Evolutionary conservation across 2,113 vertebrate genomes (phyloP), one percentile per base, ranked within the genome.

Genomic region (Gallinago undulata): DNA sequence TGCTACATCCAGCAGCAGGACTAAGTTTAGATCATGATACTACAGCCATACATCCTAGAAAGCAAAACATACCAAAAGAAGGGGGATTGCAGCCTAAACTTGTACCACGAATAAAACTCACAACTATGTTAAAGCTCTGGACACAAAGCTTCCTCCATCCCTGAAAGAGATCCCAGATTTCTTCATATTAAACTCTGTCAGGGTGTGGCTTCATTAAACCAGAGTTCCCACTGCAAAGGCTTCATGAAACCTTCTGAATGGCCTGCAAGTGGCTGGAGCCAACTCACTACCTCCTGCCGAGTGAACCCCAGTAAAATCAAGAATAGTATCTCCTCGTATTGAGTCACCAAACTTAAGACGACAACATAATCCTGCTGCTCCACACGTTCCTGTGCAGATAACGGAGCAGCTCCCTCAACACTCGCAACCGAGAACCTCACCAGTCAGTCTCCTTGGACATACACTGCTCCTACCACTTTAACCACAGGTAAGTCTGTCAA

Each of bases 201-300:
- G 84, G 84, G 94, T 89, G 87, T 78, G 81, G 91, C 89, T 91
- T 89, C 28, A 11, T n/a, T 68, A 57, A 79, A 72, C 57, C 27
- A 5, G 50, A 84, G 35, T 10, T 79, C 60, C 28, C 45, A 23
- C 25, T 39, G 89, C 55, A 90, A 86, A 74, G 24, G 24, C 70
- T 68, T 75, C 74, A 6, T 9, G 27, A 62, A 24, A 76, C 27
- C 89, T 74, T 43, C 51, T n/a, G 50, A 24, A 50, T 2, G 0
- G 62, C 50, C 78, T 72, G 41, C 33, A 43, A 91, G 27, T 7
- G 23, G 23, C 68, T 48, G 4, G 2, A 74, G 33, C 59, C 43
- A 84, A 50, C 0, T 2, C 27, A 3, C 27, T 17, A 24, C 24
- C 39, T 76, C 4, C 51, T 24, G 39, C 14, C 0, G 0, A 60